Base-by-base conservation (phyloP, 1,140 invertebrate genomes). In the Pollicipes pollicipes region DNA sequence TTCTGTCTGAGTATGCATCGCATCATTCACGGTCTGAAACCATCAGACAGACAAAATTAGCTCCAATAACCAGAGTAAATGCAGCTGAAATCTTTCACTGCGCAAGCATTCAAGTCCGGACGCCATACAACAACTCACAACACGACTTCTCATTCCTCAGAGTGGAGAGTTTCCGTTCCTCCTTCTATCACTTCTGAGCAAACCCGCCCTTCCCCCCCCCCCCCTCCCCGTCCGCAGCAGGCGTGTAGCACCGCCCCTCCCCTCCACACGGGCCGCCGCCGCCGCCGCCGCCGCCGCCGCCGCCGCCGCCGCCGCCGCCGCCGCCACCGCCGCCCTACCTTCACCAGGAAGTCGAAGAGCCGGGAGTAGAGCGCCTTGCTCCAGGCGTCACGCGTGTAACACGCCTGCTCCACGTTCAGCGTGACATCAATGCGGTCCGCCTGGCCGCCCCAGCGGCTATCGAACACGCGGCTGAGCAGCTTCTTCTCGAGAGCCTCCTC, bases 391-490 rank as follows among this genome's bases (percentile, higher is more conserved):
- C 86, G 75, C 2, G 86, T 83, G 74, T 86, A 86, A 68, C 83
- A 79, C 17, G 87, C 87, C 78, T 90, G 88, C 73, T 87, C 85
- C 3, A 85, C 80, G 73, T 85, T 86, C 3, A 87, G 78, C 1
- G 84, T 86, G 27, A 88, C 84, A 74, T 89, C 86, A 28, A 89
- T 86, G 66, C 82, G 83, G 76, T 90, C 88, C 3, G 84, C 83
- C 70, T 87, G 83, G 70, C 81, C 82, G 70, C 88, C 88, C 88
- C 88, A 89, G 82, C 88, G 89, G 69, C 85, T 87, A 75, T 89
- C 87, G 79, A 90, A 86, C 73, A 84, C 81, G 2, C 87, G 80
- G 68, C 85, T 86, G 16, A 83, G 85, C 66, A 89, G 77, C 77
- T 89, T 89, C 68, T 81, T 81, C 63, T 83, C 82, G 68, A 90